phyloP scores from a whole-genome alignment of 2,797 vertebrate species.

The Dendrocincla tyrannina region DNA sequence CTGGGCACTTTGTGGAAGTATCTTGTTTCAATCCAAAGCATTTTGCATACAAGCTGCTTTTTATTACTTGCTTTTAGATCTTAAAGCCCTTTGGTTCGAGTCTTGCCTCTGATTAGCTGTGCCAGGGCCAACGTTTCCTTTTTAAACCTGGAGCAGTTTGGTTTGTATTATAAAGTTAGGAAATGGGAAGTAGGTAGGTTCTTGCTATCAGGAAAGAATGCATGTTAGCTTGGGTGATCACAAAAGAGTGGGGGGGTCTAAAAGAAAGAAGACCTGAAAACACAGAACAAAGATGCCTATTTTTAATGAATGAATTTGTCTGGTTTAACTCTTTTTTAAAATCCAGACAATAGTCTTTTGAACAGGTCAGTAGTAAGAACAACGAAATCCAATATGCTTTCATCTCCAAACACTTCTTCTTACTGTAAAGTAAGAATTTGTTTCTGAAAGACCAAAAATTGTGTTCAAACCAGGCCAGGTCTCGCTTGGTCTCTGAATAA shows the following conservation, averaged over 20 bases:
- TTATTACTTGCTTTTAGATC: conserved; percentile 44
- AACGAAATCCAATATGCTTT: background rate
- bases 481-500: accelerated
- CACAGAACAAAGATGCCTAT: background rate
- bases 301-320: background rate
- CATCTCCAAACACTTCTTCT: background rate
- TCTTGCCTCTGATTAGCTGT: background rate
- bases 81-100: conserved; percentile 11
- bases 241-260: background rate
- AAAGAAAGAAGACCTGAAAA: background rate
- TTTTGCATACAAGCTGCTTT: conserved; percentile 49
- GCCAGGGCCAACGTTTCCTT: background rate
- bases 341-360: background rate
- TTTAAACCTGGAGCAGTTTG: background rate
- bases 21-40: conserved; percentile 7
- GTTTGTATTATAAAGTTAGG: background rate
- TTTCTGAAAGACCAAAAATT: background rate
- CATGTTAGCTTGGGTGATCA: background rate
- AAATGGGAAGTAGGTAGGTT: background rate
- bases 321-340: conserved; percentile 15
- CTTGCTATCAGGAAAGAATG: background rate
- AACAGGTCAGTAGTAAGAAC: background rate
- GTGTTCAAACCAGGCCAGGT: background rate
- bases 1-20: background rate
- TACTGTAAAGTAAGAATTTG: background rate